Evolutionary conservation across 2,888 invertebrate species (phyloP).

Genomic region (Drosophila putrida): DNA sequence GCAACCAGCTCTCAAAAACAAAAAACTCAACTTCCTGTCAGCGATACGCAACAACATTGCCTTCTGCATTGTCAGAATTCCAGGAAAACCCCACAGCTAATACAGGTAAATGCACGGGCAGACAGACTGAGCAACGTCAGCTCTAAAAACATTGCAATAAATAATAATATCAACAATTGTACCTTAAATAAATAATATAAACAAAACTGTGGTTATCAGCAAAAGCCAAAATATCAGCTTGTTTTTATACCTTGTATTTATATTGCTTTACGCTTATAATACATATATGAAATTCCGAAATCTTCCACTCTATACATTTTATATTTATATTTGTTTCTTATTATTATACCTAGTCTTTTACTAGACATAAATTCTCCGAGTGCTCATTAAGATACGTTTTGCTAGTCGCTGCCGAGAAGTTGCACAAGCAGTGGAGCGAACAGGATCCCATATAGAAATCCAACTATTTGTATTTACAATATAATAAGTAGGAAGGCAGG

Average conservation of each 20-base stretch:
- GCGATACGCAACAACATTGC: slow-evolving; percentile 24
- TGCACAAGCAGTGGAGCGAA: too few relatives aligned
- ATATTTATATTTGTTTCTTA: too few relatives aligned
- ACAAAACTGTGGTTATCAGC: slow-evolving; percentile 2
- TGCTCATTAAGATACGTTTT: too few relatives aligned
- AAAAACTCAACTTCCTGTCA: slow-evolving; percentile 45
- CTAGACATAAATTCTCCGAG: too few relatives aligned
- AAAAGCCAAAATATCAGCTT: background rate
- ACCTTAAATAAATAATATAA: background rate
- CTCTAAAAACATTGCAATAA: slow-evolving; percentile 15
- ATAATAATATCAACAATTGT: slow-evolving; percentile 4
- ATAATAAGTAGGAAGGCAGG: background rate
- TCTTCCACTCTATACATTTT: too few relatives aligned
- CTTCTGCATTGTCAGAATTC: slow-evolving; percentile 67
- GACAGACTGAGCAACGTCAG: slow-evolving; percentile 38
- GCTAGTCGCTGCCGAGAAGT: too few relatives aligned
- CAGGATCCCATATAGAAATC: too few relatives aligned
- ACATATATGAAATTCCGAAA: too few relatives aligned
- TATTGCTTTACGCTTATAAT: too few relatives aligned
- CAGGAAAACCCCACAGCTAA: slow-evolving; percentile 62
- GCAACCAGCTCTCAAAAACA: slow-evolving; percentile 12
- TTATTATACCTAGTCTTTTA: too few relatives aligned
- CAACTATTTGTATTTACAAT: background rate
- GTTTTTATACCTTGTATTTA: too few relatives aligned
- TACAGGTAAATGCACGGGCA: slow-evolving; percentile 19